Conservation (phyloP, 2,113 vertebrate genomes). For the Anas platyrhynchos region DNA sequence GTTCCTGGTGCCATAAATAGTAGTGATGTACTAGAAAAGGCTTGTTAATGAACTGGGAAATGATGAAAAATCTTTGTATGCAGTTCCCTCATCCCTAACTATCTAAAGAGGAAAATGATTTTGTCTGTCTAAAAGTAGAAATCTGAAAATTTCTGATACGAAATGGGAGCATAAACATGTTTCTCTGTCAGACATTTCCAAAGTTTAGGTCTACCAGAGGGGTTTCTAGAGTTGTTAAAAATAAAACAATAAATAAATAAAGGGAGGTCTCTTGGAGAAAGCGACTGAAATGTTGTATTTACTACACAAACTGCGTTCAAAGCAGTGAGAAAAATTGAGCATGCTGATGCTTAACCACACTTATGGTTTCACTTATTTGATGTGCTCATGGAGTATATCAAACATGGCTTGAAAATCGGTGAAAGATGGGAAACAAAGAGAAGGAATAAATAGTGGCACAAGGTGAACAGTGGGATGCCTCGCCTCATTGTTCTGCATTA, state of each 20-base stretch:
- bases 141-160: neutral
- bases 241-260: neutral
- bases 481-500: slow-evolving; percentile 25
- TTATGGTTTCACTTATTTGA: slow-evolving; percentile 46
- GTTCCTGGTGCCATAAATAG: neutral
- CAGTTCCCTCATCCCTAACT: neutral
- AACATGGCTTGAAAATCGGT: neutral
- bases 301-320: neutral
- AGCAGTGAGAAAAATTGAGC: neutral
- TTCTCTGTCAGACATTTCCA: neutral
- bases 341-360: neutral
- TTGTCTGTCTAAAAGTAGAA: neutral
- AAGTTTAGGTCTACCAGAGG: neutral
- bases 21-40: neutral
- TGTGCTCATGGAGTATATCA: slow-evolving; percentile 30
- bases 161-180: neutral
- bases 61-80: neutral
- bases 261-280: neutral
- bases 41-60: neutral
- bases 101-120: neutral
- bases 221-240: neutral
- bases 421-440: slow-evolving; percentile 55
- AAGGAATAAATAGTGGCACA: slow-evolving; percentile 54
- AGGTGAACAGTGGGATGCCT: slow-evolving; percentile 65
- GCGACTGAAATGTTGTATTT: neutral